phyloP scores from a whole-genome alignment of 2,797 vertebrate genomes.

The Siniperca scherzeri region DNA sequence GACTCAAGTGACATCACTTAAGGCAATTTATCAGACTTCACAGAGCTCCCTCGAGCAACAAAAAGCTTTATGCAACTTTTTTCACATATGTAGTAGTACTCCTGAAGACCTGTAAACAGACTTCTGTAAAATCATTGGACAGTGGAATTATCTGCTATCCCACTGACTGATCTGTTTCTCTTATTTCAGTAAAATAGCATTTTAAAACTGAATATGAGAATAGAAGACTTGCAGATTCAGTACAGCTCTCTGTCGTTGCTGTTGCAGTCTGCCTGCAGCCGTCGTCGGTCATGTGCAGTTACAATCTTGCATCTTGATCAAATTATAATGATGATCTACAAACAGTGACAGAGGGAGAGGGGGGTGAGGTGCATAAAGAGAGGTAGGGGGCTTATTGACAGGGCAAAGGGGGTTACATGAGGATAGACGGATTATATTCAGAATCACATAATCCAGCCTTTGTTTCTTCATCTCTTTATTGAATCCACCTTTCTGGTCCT shows the following conservation, averaged over 20 bases:
- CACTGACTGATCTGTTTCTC: background rate
- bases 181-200: background rate
- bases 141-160: background rate
- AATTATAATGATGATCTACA: slow-evolving; percentile 54
- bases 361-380: background rate
- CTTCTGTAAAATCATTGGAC: no score
- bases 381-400: background rate
- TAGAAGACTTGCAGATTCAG: background rate
- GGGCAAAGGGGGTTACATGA: slow-evolving; percentile 44
- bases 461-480: slow-evolving; percentile 51
- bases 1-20: background rate
- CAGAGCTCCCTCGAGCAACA: background rate
- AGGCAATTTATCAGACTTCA: background rate
- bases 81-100: no score
- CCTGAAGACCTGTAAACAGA: no score
- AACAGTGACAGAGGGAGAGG: slow-evolving; percentile 16
- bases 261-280: background rate
- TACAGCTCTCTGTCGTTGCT: background rate
- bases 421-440: slow-evolving; percentile 58
- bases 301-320: slow-evolving; percentile 61
- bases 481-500: slow-evolving; percentile 24
- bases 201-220: background rate
- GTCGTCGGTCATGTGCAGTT: background rate
- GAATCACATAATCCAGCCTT: slow-evolving; percentile 46
- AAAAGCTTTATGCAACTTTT: no score